phyloP scores from a whole-genome alignment of 2,888 invertebrate species.

The Troides helena region DNA sequence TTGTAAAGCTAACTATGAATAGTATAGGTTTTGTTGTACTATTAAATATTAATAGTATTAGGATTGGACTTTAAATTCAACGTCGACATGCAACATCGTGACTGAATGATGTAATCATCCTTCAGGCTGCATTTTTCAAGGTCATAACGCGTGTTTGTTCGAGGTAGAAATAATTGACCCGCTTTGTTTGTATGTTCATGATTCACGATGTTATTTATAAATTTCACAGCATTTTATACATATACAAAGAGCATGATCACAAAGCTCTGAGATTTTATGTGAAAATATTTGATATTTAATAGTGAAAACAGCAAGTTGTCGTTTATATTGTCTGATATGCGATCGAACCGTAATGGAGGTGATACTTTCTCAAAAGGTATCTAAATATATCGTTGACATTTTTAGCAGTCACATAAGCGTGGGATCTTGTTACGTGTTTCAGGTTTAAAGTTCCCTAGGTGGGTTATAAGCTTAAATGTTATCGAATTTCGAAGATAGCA shows the following conservation, averaged over 20 bases:
- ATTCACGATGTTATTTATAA: not conserved
- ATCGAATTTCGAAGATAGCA: too few relatives aligned
- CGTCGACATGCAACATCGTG: not conserved
- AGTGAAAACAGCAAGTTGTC: not conserved
- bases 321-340: not conserved
- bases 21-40: not conserved
- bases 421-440: too few relatives aligned
- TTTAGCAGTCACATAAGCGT: too few relatives aligned
- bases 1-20: too few relatives aligned
- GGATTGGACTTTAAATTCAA: not conserved
- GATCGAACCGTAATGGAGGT: too few relatives aligned
- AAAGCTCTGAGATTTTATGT: not conserved
- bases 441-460: too few relatives aligned
- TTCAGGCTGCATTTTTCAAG: conserved; percentile 15
- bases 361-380: too few relatives aligned
- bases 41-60: not conserved
- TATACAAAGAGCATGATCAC: not conserved
- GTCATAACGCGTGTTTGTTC: conserved; percentile 4
- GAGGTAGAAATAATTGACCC: not conserved
- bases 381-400: too few relatives aligned
- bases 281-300: not conserved
- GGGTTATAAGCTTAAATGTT: too few relatives aligned
- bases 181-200: not conserved
- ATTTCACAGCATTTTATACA: too few relatives aligned
- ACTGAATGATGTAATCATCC: conserved; percentile 1